Evolutionary conservation across 2,888 invertebrate species (phyloP).

Genomic region (Plutella xylostella): DNA sequence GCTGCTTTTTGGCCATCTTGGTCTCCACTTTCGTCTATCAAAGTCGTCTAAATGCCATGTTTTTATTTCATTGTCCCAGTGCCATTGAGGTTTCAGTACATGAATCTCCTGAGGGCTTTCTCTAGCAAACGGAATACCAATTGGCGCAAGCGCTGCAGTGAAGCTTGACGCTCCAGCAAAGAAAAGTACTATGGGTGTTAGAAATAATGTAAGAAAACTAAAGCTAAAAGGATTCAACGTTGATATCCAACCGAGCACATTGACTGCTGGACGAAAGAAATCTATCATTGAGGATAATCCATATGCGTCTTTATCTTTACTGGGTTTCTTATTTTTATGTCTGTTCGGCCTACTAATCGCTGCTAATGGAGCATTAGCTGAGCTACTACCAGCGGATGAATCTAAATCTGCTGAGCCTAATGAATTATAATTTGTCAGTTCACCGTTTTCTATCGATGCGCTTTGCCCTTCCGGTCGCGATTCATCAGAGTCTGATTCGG

Average conservation of each 20-base stretch:
- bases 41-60: constrained; percentile 58
- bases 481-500: constrained; percentile 37
- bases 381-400: constrained; percentile 31
- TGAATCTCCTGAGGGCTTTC: constrained; percentile 47
- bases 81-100: constrained; percentile 63
- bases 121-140: constrained; percentile 63
- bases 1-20: constrained; percentile 25
- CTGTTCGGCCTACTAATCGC: constrained; percentile 29
- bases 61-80: constrained; percentile 68
- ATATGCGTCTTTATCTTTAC: constrained; percentile 53
- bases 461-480: constrained; percentile 37
- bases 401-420: constrained; percentile 27
- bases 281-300: constrained; percentile 51
- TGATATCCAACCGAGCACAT: constrained; percentile 62
- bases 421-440: constrained; percentile 46
- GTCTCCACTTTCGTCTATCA: constrained; percentile 36
- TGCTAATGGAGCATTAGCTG: constrained; percentile 31
- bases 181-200: constrained; percentile 73
- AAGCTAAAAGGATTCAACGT: constrained; percentile 71
- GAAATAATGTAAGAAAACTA: constrained; percentile 68
- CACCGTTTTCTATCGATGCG: constrained; percentile 43
- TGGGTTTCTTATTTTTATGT: no score
- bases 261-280: constrained; percentile 61
- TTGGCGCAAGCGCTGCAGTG: constrained; percentile 70
- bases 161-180: constrained; percentile 73